Base-by-base conservation (phyloP, 2,888 invertebrate genomes). In the Ophion slaviceki region DNA sequence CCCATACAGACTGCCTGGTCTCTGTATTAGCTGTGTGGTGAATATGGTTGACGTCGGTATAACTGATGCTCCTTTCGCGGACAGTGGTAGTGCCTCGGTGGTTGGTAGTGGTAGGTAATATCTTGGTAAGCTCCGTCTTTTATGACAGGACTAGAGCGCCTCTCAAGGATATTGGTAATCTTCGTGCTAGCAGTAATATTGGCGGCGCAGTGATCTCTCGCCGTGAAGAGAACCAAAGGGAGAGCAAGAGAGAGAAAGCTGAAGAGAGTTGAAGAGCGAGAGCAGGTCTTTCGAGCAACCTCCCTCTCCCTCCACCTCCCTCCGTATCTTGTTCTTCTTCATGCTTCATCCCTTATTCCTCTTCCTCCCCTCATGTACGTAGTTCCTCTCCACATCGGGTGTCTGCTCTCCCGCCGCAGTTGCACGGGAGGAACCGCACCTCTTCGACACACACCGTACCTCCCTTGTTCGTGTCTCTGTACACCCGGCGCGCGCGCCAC, bases 161-260 rank as follows among this genome's bases (percentile, higher is more conserved):
- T 93, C 93, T 93, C 93, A 93, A 93, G 92, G 93, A 94, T 94
- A 94, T 94, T 94, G 93, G 93, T 93, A 93, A 93, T 93, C 94
- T 94, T 93, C 90, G 89, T 89, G 91, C 92, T 91, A 90, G 92
- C 90, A 91, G 93, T 93, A 94, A 94, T 94, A 93, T 93, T 89
- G 92, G 91, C 89, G 92, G 91, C 92, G 93, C 93, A 92, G 92
- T 94, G 93, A 93, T 94, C 93, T 93, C 92, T 93, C 90, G 89
- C 91, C 90, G 90, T 89, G 88, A 89, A 89, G 88, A 90, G 86
- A 86, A 87, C 87, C 57, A 47, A 72, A 72, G 70, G 61, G 74
- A 67, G 67, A 40, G 61, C 3, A 32, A 32, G 32, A 10, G 59
- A 64, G 57, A 57, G 53, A 40, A 72, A 47, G 75, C 57, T 40